Base-by-base conservation (phyloP, 1,140 invertebrate species). In the Diachasma alloeum region DNA sequence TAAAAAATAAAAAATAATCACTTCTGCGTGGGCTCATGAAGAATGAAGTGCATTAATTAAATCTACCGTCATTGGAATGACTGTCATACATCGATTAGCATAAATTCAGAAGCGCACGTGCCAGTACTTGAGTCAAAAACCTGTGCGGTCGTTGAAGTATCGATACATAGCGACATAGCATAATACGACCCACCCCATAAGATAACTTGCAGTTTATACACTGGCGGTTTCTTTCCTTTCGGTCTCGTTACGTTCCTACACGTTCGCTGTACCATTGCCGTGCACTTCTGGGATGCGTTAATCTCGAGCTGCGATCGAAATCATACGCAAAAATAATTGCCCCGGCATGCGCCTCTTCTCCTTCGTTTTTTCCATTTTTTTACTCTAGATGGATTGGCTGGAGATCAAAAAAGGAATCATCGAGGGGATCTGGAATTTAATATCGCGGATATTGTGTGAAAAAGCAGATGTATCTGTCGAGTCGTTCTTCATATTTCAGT, bases 251-350 rank as follows among this genome's bases (percentile, higher is more conserved):
- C 42, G 78, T 81, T 82, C 79, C 73, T 70, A 9, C 66, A 37
- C 63, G 78, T 77, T 75, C 79, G 76, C 78, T 46, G 44, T 68
- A 66, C 67, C 42, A 46, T 67, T 59, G 31, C 13, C 46, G 42
- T 75, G 66, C 67, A 75, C 26, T 68, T 73, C 59, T 39, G 70
- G 44, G 69, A 63, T 76, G 37, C 77, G 81, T 75, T 85, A 85
- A 87, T 86, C 85, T 85, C 76, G 42, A 19, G 74, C 74, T 72
- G 56, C 80, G 84, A 85, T 87, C 85, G 78, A 83, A 82, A 84
- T 84, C 83, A 85, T 85, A 83, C 77, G 81, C 77, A 81, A 86
- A 87, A 85, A 87, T 87, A 87, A 86, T 87, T 86, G 84, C 79
- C 48, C 79, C 82, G 79, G 79, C 74, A 72, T 78, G 75, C 9